Conservation (phyloP, 2,797 vertebrate species). For the Orientallactaga sibirica region DNA sequence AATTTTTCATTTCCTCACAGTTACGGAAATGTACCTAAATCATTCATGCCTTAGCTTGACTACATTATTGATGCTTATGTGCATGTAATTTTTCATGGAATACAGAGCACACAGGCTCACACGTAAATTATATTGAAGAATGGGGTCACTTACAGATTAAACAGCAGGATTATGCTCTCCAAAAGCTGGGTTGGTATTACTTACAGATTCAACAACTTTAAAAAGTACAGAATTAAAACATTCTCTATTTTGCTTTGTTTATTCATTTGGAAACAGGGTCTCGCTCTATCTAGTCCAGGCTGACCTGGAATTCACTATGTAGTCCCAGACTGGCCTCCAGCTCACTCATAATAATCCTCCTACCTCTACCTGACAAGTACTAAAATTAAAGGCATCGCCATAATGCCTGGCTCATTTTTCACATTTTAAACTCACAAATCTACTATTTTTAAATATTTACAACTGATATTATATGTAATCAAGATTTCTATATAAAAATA, state of each 20-base stretch:
- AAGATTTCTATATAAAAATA: background rate
- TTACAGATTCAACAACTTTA: background rate
- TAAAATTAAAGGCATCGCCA: background rate
- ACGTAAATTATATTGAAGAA: background rate
- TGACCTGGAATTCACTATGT: too few species aligned
- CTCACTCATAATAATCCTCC: background rate
- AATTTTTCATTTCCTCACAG: background rate
- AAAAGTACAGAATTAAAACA: conserved; percentile 42
- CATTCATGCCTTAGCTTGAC: background rate
- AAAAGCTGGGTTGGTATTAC: background rate
- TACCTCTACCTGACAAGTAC: background rate
- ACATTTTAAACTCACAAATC: background rate
- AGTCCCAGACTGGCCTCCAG: background rate
- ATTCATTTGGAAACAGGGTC: background rate
- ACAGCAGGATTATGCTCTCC: background rate
- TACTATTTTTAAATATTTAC: conserved; percentile 21
- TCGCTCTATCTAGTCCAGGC: background rate
- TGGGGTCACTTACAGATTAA: background rate
- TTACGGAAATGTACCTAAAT: background rate
- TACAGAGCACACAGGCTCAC: background rate
- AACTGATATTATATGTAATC: background rate
- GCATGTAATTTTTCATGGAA: background rate
- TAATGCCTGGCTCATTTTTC: background rate
- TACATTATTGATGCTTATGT: background rate
- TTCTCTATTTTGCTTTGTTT: background rate